phyloP scores from a whole-genome alignment of 2,888 invertebrate species.

The Pollenia angustigena region DNA sequence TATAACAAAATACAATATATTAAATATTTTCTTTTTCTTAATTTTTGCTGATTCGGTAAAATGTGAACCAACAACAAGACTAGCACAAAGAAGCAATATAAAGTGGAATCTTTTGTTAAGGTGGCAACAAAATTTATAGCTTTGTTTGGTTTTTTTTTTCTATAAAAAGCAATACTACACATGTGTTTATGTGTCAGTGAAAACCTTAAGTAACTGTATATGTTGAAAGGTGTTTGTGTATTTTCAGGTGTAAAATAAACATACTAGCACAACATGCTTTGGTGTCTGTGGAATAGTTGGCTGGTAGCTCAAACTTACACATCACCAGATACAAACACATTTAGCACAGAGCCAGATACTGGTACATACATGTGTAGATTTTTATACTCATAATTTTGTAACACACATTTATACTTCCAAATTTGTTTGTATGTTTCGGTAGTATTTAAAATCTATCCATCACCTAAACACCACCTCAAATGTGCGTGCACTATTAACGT shows the following conservation, averaged over 20 bases:
- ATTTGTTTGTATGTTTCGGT: neutral
- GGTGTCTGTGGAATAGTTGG: conserved; percentile 2
- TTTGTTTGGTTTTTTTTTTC: neutral
- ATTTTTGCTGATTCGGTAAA: conserved; percentile 18
- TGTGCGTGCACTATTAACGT: conserved; percentile 81
- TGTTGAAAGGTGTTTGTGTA: neutral
- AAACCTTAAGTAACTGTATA: neutral
- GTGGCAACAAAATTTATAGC: conserved; percentile 13
- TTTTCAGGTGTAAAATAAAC: conserved; percentile 58
- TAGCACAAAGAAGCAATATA: neutral
- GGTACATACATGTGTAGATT: neutral
- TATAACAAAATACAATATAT: neutral
- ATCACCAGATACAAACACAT: neutral
- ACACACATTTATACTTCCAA: neutral
- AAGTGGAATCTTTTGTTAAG: conserved; percentile 21
- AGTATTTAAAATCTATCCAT: conserved; percentile 43
- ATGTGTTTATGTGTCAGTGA: neutral
- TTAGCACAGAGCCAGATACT: neutral
- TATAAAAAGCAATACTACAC: neutral
- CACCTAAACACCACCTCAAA: conserved; percentile 70
- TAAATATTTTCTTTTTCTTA: neutral
- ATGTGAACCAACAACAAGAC: conserved; percentile 1
- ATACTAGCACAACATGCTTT: conserved; percentile 10
- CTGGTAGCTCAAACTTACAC: neutral
- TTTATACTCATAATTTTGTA: neutral